Conservation (phyloP, 2,113 vertebrate species). For the Conger conger region DNA sequence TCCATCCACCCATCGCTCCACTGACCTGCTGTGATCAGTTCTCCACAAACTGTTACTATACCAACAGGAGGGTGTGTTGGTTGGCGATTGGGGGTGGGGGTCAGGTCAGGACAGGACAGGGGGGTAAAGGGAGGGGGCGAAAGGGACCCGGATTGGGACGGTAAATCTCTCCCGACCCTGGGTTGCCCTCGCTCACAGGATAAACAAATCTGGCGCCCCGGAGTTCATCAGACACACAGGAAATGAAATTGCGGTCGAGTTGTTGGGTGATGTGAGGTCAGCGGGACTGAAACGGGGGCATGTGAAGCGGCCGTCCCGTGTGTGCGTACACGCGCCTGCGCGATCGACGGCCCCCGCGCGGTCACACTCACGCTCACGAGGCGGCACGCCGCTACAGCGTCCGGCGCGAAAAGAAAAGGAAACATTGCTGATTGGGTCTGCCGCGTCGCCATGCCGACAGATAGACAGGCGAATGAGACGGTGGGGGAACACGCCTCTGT, state of each 20-base stretch:
- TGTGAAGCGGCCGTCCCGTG: slow-evolving; percentile 1
- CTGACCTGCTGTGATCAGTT: slow-evolving; percentile 54
- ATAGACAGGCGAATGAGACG: slow-evolving; percentile 59
- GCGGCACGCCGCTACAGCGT: slow-evolving; percentile 43
- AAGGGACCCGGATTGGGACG: slow-evolving; percentile 63
- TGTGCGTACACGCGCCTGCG: slow-evolving; percentile 30
- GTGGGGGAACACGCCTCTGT: slow-evolving; percentile 54
- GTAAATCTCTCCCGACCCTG: slow-evolving; percentile 55
- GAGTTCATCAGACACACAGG: slow-evolving; percentile 46
- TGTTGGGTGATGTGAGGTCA: slow-evolving; percentile 51
- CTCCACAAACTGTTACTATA: slow-evolving; percentile 28
- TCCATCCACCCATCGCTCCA: slow-evolving; percentile 44
- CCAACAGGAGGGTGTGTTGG: slow-evolving; percentile 54
- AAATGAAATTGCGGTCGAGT: slow-evolving; percentile 43
- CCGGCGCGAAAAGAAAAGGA: slow-evolving; percentile 40
- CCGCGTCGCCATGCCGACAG: slow-evolving; percentile 62
- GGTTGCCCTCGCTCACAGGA: slow-evolving; percentile 54
- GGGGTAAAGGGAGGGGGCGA: slow-evolving; percentile 16
- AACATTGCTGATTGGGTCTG: slow-evolving; percentile 67
- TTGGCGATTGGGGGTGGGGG: slow-evolving; percentile 34
- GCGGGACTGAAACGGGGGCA: not conserved
- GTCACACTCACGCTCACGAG: slow-evolving; percentile 21
- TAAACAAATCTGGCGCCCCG: slow-evolving; percentile 50
- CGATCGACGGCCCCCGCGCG: not conserved
- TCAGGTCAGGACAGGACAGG: not conserved